phyloP scores from a whole-genome alignment of 2,888 invertebrate genomes.

The Acrobasis suavella region DNA sequence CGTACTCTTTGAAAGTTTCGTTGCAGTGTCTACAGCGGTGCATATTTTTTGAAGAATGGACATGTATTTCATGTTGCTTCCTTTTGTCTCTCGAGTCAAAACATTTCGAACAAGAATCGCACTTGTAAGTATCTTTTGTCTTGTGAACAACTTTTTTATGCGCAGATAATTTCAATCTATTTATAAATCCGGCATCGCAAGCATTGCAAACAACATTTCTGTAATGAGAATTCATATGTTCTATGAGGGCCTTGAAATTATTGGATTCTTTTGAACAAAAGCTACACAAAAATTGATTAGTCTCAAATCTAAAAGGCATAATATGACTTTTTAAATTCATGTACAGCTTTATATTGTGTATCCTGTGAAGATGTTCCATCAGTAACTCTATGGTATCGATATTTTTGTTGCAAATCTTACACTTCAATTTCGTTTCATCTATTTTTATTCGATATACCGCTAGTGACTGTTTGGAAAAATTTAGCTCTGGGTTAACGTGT shows the following conservation, averaged over 20 bases:
- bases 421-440: constrained; percentile 52
- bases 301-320: constrained; percentile 52
- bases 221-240: constrained; percentile 51
- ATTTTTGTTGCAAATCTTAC: constrained; percentile 37
- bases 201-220: constrained; percentile 45
- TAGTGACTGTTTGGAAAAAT: constrained; percentile 42
- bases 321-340: constrained; percentile 48
- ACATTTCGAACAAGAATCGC: constrained; percentile 42
- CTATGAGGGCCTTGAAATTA: constrained; percentile 42
- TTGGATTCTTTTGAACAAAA: constrained; percentile 38
- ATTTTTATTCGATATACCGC: constrained; percentile 47
- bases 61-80: constrained; percentile 39
- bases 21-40: constrained; percentile 41
- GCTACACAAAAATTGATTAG: constrained; percentile 37
- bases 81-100: constrained; percentile 42
- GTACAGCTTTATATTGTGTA: constrained; percentile 38
- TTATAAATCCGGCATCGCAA: constrained; percentile 43
- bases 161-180: constrained; percentile 25
- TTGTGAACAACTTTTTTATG: constrained; percentile 32
- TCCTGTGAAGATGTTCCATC: constrained; percentile 36
- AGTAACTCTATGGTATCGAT: constrained; percentile 39
- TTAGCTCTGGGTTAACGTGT: constrained; percentile 42
- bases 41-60: constrained; percentile 24
- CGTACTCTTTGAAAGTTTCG: constrained; percentile 30
- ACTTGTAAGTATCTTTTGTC: constrained; percentile 36